phyloP scores from a whole-genome alignment of 2,888 invertebrate genomes.

The Hermaeophaga mercurialis region DNA sequence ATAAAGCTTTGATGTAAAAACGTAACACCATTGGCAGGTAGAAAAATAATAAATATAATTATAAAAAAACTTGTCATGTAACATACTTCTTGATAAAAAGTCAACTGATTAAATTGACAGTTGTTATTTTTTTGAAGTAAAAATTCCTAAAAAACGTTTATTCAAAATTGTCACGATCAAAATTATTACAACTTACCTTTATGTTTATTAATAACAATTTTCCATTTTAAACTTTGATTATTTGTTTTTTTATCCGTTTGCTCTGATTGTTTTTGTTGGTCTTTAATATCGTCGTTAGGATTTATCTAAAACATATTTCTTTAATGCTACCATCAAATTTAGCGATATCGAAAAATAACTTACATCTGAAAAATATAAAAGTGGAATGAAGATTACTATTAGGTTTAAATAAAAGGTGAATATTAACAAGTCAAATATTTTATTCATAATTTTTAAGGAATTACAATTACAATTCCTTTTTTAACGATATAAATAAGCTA shows the following conservation, averaged over 20 bases:
- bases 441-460: too few species aligned
- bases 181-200: constrained; percentile 17
- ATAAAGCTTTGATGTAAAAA: constrained; percentile 5
- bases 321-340: neutral
- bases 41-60: constrained; percentile 5
- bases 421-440: neutral
- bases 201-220: constrained; percentile 43
- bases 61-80: constrained; percentile 13
- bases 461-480: too few species aligned
- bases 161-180: too few species aligned
- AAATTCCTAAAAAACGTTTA: constrained; percentile 6
- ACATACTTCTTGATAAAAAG: neutral
- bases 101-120: constrained; percentile 4
- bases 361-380: constrained; percentile 30
- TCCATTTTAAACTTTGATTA: constrained; percentile 36
- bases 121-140: constrained; percentile 17
- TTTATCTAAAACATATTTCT: neutral
- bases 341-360: constrained; percentile 14
- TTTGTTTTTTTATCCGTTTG: too few species aligned
- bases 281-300: too few species aligned
- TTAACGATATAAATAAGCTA: too few species aligned
- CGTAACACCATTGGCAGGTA: constrained; percentile 1
- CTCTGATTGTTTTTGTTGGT: too few species aligned
- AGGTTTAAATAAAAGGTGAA: neutral
- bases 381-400: neutral